phyloP scores from a whole-genome alignment of 2,888 invertebrate genomes.

The Orgyia antiqua region DNA sequence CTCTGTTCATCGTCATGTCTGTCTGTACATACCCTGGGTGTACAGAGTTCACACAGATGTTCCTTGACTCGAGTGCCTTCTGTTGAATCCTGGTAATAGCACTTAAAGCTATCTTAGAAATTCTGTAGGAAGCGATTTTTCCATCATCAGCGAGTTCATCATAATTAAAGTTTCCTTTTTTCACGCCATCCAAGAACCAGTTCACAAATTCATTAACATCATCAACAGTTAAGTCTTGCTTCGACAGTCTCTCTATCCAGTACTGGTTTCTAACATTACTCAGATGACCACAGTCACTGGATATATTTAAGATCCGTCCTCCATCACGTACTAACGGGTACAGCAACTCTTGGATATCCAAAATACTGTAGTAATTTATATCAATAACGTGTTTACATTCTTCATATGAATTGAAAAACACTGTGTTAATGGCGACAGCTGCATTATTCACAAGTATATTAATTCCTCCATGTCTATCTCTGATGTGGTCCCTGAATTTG shows the following conservation, averaged over 20 bases:
- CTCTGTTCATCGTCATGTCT: conserved; percentile 84
- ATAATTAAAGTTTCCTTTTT: no score
- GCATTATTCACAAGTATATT: conserved; percentile 88
- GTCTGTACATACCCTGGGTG: conserved; percentile 88
- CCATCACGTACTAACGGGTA: conserved; percentile 82
- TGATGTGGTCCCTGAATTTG: conserved; percentile 75
- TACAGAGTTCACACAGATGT: conserved; percentile 79
- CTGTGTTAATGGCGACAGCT: conserved; percentile 71
- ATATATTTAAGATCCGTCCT: conserved; percentile 85
- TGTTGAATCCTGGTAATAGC: conserved; percentile 84
- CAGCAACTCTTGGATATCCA: conserved; percentile 79
- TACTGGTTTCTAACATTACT: conserved; percentile 61
- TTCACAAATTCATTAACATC: conserved; percentile 75
- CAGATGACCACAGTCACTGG: no score
- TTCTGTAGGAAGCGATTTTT: conserved; percentile 78
- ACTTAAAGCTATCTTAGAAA: conserved; percentile 84
- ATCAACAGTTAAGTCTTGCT: conserved; percentile 36
- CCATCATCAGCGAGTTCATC: conserved; percentile 66
- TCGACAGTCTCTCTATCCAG: conserved; percentile 46
- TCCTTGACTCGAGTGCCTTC: conserved; percentile 71
- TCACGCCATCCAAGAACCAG: conserved; percentile 75
- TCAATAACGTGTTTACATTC: conserved; percentile 79
- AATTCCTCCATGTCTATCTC: conserved; percentile 80
- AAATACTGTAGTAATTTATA: conserved; percentile 82
- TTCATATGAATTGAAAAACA: conserved; percentile 23